Evolutionary conservation across 2,888 invertebrate genomes (phyloP).

Genomic region (Phengaris arion): DNA sequence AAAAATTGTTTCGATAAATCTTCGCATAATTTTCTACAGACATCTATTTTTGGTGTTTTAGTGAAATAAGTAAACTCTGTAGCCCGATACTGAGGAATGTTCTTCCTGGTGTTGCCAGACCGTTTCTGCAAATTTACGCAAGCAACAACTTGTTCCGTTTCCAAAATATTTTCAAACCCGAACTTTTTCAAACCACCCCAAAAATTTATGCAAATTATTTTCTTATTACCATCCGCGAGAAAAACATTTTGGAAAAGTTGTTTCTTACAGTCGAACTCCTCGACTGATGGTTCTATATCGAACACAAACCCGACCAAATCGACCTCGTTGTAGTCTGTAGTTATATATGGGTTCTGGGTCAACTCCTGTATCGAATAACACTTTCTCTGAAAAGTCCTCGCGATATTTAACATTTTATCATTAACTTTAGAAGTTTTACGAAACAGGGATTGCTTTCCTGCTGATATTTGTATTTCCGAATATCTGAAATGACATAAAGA

Average conservation of each 20-base stretch:
- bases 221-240: slow-evolving; percentile 76
- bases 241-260: slow-evolving; percentile 79
- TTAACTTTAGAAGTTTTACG: slow-evolving; percentile 48
- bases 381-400: slow-evolving; percentile 52
- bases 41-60: slow-evolving; percentile 77
- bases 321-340: slow-evolving; percentile 82
- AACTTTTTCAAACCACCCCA: slow-evolving; percentile 76
- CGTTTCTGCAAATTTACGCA: slow-evolving; percentile 83
- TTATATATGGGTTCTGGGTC: slow-evolving; percentile 46
- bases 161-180: slow-evolving; percentile 77
- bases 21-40: slow-evolving; percentile 68
- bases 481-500: slow-evolving; percentile 54
- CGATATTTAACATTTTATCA: slow-evolving; percentile 42
- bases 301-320: slow-evolving; percentile 86
- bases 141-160: slow-evolving; percentile 77
- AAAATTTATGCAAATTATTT: slow-evolving; percentile 76
- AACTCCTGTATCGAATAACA: slow-evolving; percentile 73
- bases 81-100: slow-evolving; percentile 79
- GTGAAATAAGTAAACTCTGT: slow-evolving; percentile 82
- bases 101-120: slow-evolving; percentile 68
- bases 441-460: slow-evolving; percentile 74
- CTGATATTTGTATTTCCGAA: slow-evolving; percentile 78
- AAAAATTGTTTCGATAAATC: slow-evolving; percentile 58
- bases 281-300: slow-evolving; percentile 70
- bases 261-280: slow-evolving; percentile 58